Conservation (phyloP, 1,140 invertebrate species). For the Planococcus citri region DNA sequence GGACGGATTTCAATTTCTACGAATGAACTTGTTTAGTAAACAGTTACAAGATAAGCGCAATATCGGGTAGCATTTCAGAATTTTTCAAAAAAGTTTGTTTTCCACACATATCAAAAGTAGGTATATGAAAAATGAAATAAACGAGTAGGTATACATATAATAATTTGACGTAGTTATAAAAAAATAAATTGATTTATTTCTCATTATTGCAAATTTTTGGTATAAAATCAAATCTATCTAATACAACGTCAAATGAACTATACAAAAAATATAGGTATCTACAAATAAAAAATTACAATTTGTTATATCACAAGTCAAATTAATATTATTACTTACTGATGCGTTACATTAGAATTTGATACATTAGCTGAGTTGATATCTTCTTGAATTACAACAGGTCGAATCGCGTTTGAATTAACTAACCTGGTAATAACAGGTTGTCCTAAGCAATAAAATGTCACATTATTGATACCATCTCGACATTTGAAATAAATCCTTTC, state of each 20-base stretch:
- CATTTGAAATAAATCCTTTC: too few relatives aligned
- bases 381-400: conserved; percentile 5
- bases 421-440: conserved; percentile 9
- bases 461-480: not conserved
- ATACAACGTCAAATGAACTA: not conserved
- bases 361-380: not conserved
- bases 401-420: conserved; percentile 10
- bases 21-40: conserved; percentile 1
- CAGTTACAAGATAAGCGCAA: too few relatives aligned
- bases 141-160: too few relatives aligned
- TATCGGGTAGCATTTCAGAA: too few relatives aligned
- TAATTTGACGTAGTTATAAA: too few relatives aligned
- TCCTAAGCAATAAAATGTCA: not conserved
- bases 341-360: not conserved
- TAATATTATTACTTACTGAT: conserved; percentile 11
- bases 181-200: not conserved
- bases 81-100: too few relatives aligned
- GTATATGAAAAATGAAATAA: too few relatives aligned
- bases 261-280: not conserved
- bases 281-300: conserved; percentile 13
- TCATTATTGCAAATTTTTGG: not conserved
- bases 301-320: not conserved
- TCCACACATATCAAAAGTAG: too few relatives aligned
- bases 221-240: not conserved
- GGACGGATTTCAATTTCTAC: conserved; percentile 48